Evolutionary conservation across 2,113 vertebrate species (phyloP), one percentile per base, ranked within the genome.

Genomic region (Psittacula cyanocephala): DNA sequence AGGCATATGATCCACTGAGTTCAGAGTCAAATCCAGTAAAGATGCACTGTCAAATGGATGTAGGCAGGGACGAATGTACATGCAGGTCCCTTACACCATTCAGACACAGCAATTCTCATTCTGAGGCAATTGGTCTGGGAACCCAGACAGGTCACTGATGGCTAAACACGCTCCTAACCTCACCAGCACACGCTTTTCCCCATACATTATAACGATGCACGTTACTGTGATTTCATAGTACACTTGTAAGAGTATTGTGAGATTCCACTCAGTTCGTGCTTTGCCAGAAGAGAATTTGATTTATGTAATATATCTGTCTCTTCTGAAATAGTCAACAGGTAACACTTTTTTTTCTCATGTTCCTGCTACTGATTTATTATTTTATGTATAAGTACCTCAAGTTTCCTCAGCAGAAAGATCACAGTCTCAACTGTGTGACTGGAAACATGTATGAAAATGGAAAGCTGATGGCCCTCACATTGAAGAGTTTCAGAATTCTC

Each of bases 1-100:
- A 94, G 91, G 78, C 50, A 31, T 67, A 86, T 8, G 72, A 94
- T 83, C 67, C 64, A 50, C 72, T 35, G 49, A 94, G 63, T 69
- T 80, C 27, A 59, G 70, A 95, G 79, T 47, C 68, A 83, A 88
- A 93, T 18, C 43, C 60, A 70, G 53, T 3, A 83, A 47, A 68
- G 43, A 65, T 19, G 43, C 1, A 0, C 53, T 86, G 68, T 55
- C 89, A 83, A 86, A 86, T 3, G 37, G 57, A 76, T 29, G 49
- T 5, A 86, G 71, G 50, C 60, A 88, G 50, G 64, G 46, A 47
- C 1, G 2, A 79, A 83, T 3, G n/a, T 23, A 35, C 10, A 6
- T 0, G 7, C 60, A 35, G 27, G 39, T 69, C 39, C 35, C 68
- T 80, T 52, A 57, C 53, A 74, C 15, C 0, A 0, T 7, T 50